Evolutionary conservation across 2,113 vertebrate species (phyloP), one percentile per base, ranked within the genome.

Genomic region (Setophaga coronata): DNA sequence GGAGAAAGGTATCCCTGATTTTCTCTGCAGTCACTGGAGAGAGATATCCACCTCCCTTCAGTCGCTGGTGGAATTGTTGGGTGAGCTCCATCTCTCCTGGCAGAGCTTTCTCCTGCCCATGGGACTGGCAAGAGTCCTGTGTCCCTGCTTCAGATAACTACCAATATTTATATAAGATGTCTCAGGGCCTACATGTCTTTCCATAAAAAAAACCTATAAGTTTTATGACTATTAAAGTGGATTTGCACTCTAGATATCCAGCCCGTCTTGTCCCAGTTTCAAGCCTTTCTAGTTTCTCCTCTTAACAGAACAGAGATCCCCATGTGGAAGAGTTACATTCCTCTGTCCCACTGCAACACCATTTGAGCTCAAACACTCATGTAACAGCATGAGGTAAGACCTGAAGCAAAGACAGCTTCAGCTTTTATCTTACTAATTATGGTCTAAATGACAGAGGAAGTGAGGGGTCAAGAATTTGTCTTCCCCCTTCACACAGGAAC

Each of bases 191-290:
- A 9, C 0, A 0, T 23, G 4, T 33, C 14, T 87, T 51, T 81
- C 16, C 3, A 47, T 28, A 48, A 76, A 38, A 38, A 38, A 0
- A 1, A 10, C 36, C 5, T 16, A 14, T 23, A 0, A 0, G 10
- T 5, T 89, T 53, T 69, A 9, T 50, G 3, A 15, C 40, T 43
- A 43, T 57, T 79, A 8, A 74, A 61, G 4, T 8, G 26, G 12
- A 48, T 45, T 57, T 69, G 7, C 20, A 23, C 8, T 50, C 14
- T 34, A 43, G 47, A 77, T 2, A 69, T 57, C 4, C 17, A 53
- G 0, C 3, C 8, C 18, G 6, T 7, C 40, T 50, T 0, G 0
- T 40, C 29, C 9, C 14, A 57, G 12, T 47, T 80, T 73, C 17
- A 66, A 58, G 12, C 7, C 11, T 80, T 79, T 38, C 42, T 31